Evolutionary conservation across 2,113 vertebrate species (phyloP), one percentile per base, ranked within the genome.

Genomic region (Myocastor coypus): DNA sequence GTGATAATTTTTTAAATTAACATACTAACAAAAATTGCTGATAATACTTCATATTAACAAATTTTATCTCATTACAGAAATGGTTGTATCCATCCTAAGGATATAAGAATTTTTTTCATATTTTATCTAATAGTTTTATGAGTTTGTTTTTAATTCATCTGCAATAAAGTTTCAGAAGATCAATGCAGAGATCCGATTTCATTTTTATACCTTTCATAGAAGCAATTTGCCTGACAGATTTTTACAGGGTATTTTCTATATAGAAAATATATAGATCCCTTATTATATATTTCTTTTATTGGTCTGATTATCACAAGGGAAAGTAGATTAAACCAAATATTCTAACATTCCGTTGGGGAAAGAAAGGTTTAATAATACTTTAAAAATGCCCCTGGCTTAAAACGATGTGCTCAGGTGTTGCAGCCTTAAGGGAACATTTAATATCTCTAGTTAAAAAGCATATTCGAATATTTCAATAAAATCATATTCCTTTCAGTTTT

Each of bases 261-360:
- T 7, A 24, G n/a, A 17, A 69, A n/a, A n/a, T n/a, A n/a, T n/a
- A n/a, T 7, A 69, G 16, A n/a, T 69, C 1, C 32, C 34, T 1
- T n/a, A 69, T 73, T 40, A 73, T 73, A 10, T 40, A 55, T 10
- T 73, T 13, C 24, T 9, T 40, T 40, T 73, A 73, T 73, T 73
- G n/a, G 3, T 30, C 19, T 87, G 26, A 2, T 22, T 91, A 46
- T 83, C 82, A 91, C 84, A 94, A 30, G 84, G 78, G 16, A 96
- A 91, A 90, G 26, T 55, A 82, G 64, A 86, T 94, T 63, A 84
- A 20, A 3, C 9, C 5, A 89, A 94, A 92, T 55, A 77, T 75
- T 57, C 32, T 28, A 69, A 30, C 16, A 52, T 50, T 59, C 0
- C 90, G 32, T 92, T 57, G 26, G 2, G 30, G 40, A 87, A 78